A percentile compares a stretch with the other conserved stretches of the same genome.
Evolutionary conservation across 2,797 vertebrate species (phyloP).

Genomic region (Gambelia wislizenii): DNA sequence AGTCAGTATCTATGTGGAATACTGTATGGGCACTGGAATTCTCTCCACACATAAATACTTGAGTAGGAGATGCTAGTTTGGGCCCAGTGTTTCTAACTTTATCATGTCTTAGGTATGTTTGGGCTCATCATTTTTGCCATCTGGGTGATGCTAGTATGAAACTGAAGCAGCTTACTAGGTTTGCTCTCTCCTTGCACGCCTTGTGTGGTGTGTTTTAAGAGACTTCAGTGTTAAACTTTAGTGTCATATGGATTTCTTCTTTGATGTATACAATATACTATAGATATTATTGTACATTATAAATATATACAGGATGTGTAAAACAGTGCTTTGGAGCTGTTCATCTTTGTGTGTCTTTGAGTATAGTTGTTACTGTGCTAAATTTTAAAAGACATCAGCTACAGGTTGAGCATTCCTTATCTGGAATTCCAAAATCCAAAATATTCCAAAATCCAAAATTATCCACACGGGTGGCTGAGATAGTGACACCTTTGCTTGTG

Average conservation of each 20-base stretch:
- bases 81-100: not conserved
- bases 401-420: too few relatives aligned
- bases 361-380: constrained; percentile 45
- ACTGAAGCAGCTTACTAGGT: not conserved
- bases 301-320: constrained; percentile 50
- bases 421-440: too few relatives aligned
- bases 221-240: not conserved
- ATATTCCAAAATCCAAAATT: too few relatives aligned
- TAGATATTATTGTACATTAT: constrained; percentile 35
- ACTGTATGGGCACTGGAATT: not conserved
- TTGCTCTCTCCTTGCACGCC: not conserved
- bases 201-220: not conserved
- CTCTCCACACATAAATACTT: not conserved
- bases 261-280: constrained; percentile 29
- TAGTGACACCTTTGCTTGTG: too few relatives aligned
- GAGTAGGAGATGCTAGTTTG: not conserved
- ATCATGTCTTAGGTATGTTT: not conserved
- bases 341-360: constrained; percentile 58
- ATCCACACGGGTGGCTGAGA: too few relatives aligned
- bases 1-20: too few relatives aligned
- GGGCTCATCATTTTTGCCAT: not conserved
- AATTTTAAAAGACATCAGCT: constrained; percentile 36
- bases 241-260: not conserved
- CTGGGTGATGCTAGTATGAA: not conserved
- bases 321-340: constrained; percentile 32